Evolutionary conservation across 2,888 invertebrate genomes (phyloP).

Genomic region (Cantharis lateralis): DNA sequence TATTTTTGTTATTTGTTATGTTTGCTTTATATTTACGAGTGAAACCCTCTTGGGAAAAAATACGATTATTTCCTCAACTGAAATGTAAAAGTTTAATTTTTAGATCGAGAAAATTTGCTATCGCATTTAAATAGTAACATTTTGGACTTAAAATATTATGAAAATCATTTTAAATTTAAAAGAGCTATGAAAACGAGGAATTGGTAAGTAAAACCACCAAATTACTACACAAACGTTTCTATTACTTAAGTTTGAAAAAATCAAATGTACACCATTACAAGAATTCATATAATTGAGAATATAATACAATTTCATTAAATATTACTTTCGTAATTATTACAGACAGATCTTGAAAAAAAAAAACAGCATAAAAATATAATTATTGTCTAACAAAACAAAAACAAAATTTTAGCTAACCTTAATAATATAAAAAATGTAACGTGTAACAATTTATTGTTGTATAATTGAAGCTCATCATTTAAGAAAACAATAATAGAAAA

Average conservation of each 20-base stretch:
- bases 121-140: no score
- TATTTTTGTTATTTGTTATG: not conserved
- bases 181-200: not conserved
- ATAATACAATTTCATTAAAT: constrained; percentile 1
- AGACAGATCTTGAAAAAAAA: not conserved
- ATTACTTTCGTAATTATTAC: not conserved
- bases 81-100: no score
- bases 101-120: no score
- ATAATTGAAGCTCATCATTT: constrained; percentile 9
- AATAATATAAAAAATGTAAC: constrained; percentile 9
- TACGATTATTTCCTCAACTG: no score
- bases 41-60: no score
- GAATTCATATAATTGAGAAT: constrained; percentile 1
- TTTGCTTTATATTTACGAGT: not conserved
- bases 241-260: not conserved
- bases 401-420: constrained; percentile 1
- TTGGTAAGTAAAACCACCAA: not conserved
- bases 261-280: constrained; percentile 3
- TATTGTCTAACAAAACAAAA: not conserved
- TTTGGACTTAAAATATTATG: no score
- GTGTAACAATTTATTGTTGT: constrained; percentile 5
- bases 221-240: constrained; percentile 1
- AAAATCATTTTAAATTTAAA: no score
- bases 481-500: constrained; percentile 4
- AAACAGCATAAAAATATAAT: not conserved